A percentile compares a stretch with the other conserved stretches of the same genome.
Evolutionary conservation across 2,888 invertebrate genomes (phyloP).

Genomic region (Lepidocyrtoides sp.): DNA sequence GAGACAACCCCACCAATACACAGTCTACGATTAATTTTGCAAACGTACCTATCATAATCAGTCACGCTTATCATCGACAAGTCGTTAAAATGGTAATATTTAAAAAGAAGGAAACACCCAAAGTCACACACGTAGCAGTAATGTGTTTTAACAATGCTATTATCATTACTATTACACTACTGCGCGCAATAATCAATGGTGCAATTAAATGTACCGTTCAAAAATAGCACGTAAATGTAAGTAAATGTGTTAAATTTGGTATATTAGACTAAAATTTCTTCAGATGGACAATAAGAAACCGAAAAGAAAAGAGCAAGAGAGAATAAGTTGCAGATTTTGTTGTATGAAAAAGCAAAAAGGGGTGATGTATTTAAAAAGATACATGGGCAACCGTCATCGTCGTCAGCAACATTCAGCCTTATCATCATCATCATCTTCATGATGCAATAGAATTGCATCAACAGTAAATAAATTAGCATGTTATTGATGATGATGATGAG

Average conservation of each 20-base stretch:
- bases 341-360: not conserved
- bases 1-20: slow-evolving; percentile 25
- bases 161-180: not conserved
- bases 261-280: too few species aligned
- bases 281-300: not conserved
- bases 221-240: slow-evolving; percentile 34
- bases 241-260: too few species aligned
- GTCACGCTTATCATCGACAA: slow-evolving; percentile 42
- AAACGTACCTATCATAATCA: slow-evolving; percentile 13
- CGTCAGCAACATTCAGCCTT: slow-evolving; percentile 44
- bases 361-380: slow-evolving; percentile 6
- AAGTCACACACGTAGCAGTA: slow-evolving; percentile 30
- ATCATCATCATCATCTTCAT: slow-evolving; percentile 47
- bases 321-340: slow-evolving; percentile 21
- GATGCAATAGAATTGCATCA: slow-evolving; percentile 75
- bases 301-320: slow-evolving; percentile 35
- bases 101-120: slow-evolving; percentile 67
- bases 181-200: slow-evolving; percentile 1
- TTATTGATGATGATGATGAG: slow-evolving; percentile 58
- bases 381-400: slow-evolving; percentile 43
- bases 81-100: slow-evolving; percentile 62
- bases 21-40: too few species aligned
- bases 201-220: slow-evolving; percentile 36
- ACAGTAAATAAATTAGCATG: slow-evolving; percentile 60
- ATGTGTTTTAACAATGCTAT: slow-evolving; percentile 44